Evolutionary conservation across 1,140 invertebrate genomes (phyloP).

Genomic region (Bombus haemorrhoidalis): DNA sequence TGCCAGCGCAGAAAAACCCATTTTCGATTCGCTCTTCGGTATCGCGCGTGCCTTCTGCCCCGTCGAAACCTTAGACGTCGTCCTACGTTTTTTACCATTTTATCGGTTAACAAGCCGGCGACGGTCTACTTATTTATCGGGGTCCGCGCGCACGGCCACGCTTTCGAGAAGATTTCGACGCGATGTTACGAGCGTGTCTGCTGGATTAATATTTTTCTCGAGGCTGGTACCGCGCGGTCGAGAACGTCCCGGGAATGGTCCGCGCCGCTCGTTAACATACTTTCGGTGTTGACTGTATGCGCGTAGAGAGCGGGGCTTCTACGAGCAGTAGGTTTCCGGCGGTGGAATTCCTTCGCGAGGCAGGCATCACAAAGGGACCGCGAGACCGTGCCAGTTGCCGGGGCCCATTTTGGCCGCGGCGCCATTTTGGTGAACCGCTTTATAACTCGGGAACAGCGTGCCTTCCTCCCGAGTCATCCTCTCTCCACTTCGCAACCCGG

Average conservation of each 20-base stretch:
- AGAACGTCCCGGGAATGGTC: background rate
- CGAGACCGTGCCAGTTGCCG: constrained; percentile 1
- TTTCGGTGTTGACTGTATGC: constrained; percentile 38
- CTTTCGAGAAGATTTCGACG: background rate
- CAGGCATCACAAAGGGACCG: constrained; percentile 66
- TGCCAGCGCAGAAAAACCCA: background rate
- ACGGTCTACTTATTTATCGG: background rate
- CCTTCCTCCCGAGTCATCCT: constrained; percentile 6
- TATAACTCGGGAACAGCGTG: constrained; percentile 21
- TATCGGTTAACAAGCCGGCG: background rate
- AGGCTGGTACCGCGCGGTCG: background rate
- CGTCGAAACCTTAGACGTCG: background rate
- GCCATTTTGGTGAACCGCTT: constrained; percentile 68
- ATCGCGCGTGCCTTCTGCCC: too few relatives aligned
- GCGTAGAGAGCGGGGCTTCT: constrained; percentile 49
- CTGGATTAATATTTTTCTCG: constrained; percentile 1
- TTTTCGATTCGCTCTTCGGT: background rate
- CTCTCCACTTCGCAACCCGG: background rate
- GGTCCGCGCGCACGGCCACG: background rate
- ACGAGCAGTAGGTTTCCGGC: constrained; percentile 69
- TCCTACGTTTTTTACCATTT: background rate
- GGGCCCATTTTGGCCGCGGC: constrained; percentile 14
- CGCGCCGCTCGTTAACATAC: constrained; percentile 24
- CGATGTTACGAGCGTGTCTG: background rate
- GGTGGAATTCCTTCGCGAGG: constrained; percentile 67